Base-by-base conservation (phyloP, 2,797 vertebrate species). In the Sebastes ruberrimus region DNA sequence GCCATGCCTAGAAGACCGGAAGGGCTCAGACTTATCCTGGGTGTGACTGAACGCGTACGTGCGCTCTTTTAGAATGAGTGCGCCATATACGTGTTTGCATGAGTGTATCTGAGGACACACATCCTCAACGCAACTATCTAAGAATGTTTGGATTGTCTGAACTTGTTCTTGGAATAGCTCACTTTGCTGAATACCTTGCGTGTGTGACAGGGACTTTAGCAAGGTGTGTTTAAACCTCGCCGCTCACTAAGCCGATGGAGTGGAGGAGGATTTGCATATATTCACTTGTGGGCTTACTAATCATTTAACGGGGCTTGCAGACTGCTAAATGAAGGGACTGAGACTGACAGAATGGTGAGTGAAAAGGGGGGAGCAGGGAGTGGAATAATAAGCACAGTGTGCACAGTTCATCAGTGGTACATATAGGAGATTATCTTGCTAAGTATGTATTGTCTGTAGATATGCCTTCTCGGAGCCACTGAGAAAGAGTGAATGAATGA, bases 241-340 rank as follows among this genome's bases (percentile, higher is more conserved):
- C 84, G 80, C 87, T 87, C 82, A 25, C 88, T 93, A 95, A 94
- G 92, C 88, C 38, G 88, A 89, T 92, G 80, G 88, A 90, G 85
- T 91, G 82, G 86, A 92, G 93, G 84, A 92, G 87, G 92, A 91
- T 96, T 95, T 94, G 88, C 86, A 94, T 93, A 93, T 86, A 90
- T 93, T 93, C 90, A 88, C 88, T 92, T 33, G 84, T 82, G 69
- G 85, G 86, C 82, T 92, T 89, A 93, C 91, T 93, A 93, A 94
- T 93, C 90, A 93, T 91, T 92, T 92, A 91, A 86, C 85, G 14
- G 89, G 83, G 78, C 81, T 66, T 77, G 80, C 71, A 80, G 72
- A 81, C 78, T 88, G 70, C 71, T 90, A 82, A 90, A 87, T 78
- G 83, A 86, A 66, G 62, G 56, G 74, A 87, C 59, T 42, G 57